A percentile compares a stretch with the other conserved stretches of the same genome.
Evolutionary conservation across 1,140 invertebrate genomes (phyloP).

Genomic region (Magallana angulata): DNA sequence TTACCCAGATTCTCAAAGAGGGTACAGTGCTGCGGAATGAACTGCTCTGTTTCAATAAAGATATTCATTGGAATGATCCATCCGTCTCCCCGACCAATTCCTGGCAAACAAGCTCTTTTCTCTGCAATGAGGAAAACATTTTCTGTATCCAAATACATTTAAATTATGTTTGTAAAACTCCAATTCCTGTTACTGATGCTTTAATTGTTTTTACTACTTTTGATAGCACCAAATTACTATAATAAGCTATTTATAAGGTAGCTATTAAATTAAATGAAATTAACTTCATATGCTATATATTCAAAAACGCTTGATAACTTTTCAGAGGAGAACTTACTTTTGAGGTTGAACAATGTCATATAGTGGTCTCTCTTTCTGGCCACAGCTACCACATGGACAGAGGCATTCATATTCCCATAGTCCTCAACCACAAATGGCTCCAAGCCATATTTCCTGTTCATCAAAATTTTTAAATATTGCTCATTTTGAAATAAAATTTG

Average conservation of each 20-base stretch:
- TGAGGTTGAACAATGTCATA: conserved; percentile 78
- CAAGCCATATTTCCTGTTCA: conserved; percentile 74
- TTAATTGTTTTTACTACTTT: background rate
- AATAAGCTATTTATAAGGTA: no score
- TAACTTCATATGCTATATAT: no score
- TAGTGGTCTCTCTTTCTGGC: conserved; percentile 74
- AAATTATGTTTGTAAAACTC: background rate
- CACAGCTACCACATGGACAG: conserved; percentile 78
- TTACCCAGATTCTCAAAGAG: conserved; percentile 75
- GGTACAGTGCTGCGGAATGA: conserved; percentile 93
- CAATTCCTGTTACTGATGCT: background rate
- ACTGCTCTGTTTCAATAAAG: conserved; percentile 95
- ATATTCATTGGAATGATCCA: conserved; percentile 97
- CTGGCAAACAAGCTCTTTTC: conserved; percentile 90
- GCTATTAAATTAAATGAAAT: no score
- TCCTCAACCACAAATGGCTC: conserved; percentile 79
- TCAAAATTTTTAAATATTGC: background rate
- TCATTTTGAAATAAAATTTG: no score
- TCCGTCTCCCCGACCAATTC: conserved; percentile 94
- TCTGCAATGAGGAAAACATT: conserved; percentile 62
- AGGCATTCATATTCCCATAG: conserved; percentile 77
- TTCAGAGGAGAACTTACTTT: conserved; percentile 67
- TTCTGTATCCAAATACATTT: background rate
- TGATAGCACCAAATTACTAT: no score
- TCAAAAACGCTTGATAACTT: background rate